Evolutionary conservation across 2,888 invertebrate genomes (phyloP), one percentile per base, ranked within the genome.

Genomic region (Omphaloscelis lunosa): DNA sequence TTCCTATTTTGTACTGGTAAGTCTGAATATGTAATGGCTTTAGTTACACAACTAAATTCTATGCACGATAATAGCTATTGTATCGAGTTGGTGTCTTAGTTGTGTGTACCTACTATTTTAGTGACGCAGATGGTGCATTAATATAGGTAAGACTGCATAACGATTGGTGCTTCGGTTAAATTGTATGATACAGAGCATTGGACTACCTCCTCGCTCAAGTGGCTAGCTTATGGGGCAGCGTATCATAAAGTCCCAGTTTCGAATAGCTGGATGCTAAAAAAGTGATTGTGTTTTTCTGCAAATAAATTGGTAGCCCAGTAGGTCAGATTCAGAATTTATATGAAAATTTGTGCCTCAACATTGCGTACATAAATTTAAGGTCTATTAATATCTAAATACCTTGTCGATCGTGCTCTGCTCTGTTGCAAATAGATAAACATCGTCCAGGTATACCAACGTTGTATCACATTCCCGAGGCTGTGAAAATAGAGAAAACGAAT

Each of bases 41-140:
- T 45, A 80, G 63, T 83, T 68, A 68, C 51, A 63, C 61, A 68
- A 79, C 51, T 51, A 51, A 58, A 63, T 73, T 80, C 81, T 41
- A 34, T 68, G 41, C 67, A 83, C 41, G 56, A 53, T 68, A 48
- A 62, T 79, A 68, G 58, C 79, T 63, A 58, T 12, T 11, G 51
- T 45, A 68, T 78, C 66, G 20, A 83, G 58, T 77, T 79, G 23
- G 66, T 15, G n/a, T 82, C 65, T 75, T 29, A 79, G 82, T 76
- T 67, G 27, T 66, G 76, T 82, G 59, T 45, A 29, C 17, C 17
- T n/a, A 62, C n/a, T 61, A 29, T 48, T 82, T 59, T 27, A 68
- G 62, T 45, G n/a, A 62, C 3, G 17, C 9, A 23, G 34, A 68
- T 68, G 45, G 56, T 12, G 53, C 8, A 73, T 29, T 73, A 41